Percentiles rank a stretch among this genome's conserved stretches.
phyloP scores from a whole-genome alignment of 1,140 invertebrate species.

The Drosophila obscura region DNA sequence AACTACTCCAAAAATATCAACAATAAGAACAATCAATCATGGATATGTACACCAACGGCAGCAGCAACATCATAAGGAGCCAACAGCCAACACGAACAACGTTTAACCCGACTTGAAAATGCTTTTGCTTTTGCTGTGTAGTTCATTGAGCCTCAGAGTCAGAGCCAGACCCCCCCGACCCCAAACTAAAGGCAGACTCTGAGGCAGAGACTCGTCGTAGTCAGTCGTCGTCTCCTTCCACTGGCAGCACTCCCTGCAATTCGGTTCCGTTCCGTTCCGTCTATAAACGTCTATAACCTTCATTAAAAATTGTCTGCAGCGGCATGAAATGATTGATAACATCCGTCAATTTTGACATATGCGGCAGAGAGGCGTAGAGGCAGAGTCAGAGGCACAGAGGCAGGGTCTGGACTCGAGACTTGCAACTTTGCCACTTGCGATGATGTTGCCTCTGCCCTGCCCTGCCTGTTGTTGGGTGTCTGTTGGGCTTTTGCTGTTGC shows the following conservation, averaged over 20 bases:
- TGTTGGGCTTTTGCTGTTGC: conserved; percentile 8
- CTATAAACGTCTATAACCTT: conserved; percentile 80
- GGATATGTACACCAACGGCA: too few species aligned
- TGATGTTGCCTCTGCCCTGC: conserved; percentile 9
- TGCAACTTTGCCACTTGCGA: conserved; percentile 19
- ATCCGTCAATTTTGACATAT: conserved; percentile 83
- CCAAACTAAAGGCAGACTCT: conserved; percentile 3
- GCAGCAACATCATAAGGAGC: neutral
- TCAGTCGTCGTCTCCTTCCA: neutral
- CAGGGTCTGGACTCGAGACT: conserved; percentile 49
- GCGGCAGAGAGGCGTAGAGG: conserved; percentile 25
- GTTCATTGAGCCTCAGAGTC: conserved; percentile 47
- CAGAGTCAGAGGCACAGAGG: too few species aligned
- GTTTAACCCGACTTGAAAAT: conserved; percentile 39
- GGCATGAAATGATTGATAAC: conserved; percentile 82
- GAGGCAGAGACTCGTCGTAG: neutral
- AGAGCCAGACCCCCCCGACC: neutral
- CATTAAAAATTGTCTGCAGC: conserved; percentile 81
- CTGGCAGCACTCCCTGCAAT: neutral
- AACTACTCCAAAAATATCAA: too few species aligned
- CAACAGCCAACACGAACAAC: conserved; percentile 26
- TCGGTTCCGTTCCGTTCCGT: conserved; percentile 51
- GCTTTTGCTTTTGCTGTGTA: conserved; percentile 18
- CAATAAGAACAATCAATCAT: too few species aligned
- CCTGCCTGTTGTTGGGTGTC: neutral